phyloP scores from a whole-genome alignment of 2,888 invertebrate genomes.

The Aphelenchoides bicaudatus region DNA sequence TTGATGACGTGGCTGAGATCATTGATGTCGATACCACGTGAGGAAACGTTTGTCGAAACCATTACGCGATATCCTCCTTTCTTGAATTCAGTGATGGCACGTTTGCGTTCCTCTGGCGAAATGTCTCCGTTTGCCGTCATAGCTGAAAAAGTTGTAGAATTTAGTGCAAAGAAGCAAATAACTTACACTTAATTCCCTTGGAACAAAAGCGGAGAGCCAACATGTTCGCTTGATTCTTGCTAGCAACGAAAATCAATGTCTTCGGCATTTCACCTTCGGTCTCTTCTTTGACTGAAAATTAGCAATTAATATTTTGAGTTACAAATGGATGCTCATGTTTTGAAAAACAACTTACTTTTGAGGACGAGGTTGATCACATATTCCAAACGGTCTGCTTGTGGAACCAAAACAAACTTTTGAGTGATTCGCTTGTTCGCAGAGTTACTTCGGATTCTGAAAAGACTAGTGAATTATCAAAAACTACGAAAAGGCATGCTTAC shows the following conservation, averaged over 20 bases:
- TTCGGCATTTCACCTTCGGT: constrained; percentile 26
- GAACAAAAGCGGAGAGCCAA: constrained; percentile 30
- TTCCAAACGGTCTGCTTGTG: neutral
- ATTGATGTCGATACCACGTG: constrained; percentile 65
- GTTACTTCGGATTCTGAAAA: neutral
- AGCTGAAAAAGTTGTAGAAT: no score
- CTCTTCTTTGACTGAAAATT: constrained; percentile 70
- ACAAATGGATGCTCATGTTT: neutral
- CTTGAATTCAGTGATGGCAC: constrained; percentile 72
- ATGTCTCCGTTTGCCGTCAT: neutral
- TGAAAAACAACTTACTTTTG: no score
- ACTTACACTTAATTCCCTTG: constrained; percentile 6
- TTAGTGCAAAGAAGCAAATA: no score
- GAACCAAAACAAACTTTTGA: neutral
- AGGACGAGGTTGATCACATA: neutral
- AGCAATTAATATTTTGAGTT: constrained; percentile 55
- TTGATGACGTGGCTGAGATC: neutral
- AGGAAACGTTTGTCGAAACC: constrained; percentile 90
- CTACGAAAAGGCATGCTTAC: no score
- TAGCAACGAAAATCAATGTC: constrained; percentile 48
- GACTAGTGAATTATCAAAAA: no score
- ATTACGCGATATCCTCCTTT: constrained; percentile 70
- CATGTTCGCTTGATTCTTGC: constrained; percentile 34
- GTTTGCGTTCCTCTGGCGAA: constrained; percentile 68
- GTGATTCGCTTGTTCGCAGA: neutral